phyloP scores from a whole-genome alignment of 2,113 vertebrate genomes.

The Pimephales promelas region DNA sequence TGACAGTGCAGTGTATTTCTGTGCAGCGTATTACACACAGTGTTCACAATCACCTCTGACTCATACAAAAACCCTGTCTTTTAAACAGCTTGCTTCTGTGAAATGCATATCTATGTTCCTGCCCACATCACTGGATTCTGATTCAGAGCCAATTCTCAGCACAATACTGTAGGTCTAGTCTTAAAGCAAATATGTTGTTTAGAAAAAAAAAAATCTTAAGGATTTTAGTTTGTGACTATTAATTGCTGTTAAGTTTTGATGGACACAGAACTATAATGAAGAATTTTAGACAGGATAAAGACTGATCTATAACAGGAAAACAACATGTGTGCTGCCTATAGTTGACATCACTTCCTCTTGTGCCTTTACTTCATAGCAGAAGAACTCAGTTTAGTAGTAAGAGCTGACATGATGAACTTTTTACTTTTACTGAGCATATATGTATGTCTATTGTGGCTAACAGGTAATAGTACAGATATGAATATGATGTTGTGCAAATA shows the following conservation, averaged over 20 bases:
- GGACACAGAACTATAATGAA: too few relatives aligned
- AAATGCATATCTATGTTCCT: background rate
- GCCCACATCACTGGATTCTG: constrained; percentile 49
- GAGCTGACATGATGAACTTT: background rate
- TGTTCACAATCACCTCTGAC: background rate
- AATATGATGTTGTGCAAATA: background rate
- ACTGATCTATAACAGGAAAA: background rate
- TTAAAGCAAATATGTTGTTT: too few relatives aligned
- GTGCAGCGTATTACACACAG: constrained; percentile 33
- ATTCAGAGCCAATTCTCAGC: constrained; percentile 1
- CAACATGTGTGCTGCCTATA: background rate
- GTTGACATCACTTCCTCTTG: background rate
- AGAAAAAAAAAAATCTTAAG: too few relatives aligned
- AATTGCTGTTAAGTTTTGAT: too few relatives aligned
- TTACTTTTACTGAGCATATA: background rate
- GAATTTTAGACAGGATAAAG: too few relatives aligned
- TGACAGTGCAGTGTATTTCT: constrained; percentile 30
- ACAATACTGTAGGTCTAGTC: too few relatives aligned
- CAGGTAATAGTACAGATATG: constrained; percentile 28
- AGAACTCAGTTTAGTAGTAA: background rate
- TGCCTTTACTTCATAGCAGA: background rate
- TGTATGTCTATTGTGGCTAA: constrained; percentile 16
- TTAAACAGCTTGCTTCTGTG: too few relatives aligned
- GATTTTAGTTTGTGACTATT: too few relatives aligned
- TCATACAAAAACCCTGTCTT: constrained; percentile 29